These are phyloP conservation scores for Drosophila bocqueti DNA, from an alignment of 1,140 invertebrate species.

Conservation along the genomic window DNA sequence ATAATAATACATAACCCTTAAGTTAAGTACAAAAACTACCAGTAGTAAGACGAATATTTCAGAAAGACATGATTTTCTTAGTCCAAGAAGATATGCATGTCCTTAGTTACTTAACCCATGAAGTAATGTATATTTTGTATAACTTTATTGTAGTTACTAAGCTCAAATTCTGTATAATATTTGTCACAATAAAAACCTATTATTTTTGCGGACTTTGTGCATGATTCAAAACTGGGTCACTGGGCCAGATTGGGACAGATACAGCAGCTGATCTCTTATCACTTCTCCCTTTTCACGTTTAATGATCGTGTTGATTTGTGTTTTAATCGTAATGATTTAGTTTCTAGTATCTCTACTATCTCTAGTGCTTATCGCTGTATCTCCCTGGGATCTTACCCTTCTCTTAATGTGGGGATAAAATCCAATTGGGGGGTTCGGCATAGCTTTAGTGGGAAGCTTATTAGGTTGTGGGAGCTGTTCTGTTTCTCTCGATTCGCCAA, in stretches of 20 bases:
- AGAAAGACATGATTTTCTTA: neutral
- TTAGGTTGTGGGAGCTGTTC: neutral
- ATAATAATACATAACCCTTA: neutral
- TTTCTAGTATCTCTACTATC: neutral
- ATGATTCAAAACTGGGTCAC: constrained; percentile 16
- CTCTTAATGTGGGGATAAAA: constrained; percentile 74
- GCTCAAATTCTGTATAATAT: neutral
- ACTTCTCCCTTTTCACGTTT: neutral
- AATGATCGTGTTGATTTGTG: constrained; percentile 10
- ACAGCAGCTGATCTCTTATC: neutral
- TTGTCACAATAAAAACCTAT: neutral
- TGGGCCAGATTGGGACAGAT: neutral
- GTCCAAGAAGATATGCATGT: neutral
- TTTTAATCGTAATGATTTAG: neutral
- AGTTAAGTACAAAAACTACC: neutral
- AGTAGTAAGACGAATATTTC: no score
- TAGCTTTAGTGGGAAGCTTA: constrained; percentile 18
- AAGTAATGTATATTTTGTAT: neutral
- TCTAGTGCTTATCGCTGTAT: neutral
- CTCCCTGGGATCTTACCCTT: constrained; percentile 57
- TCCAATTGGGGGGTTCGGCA: constrained; percentile 76
- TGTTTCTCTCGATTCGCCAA: neutral
- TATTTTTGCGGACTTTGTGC: neutral
- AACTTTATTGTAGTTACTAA: neutral
- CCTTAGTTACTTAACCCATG: neutral